A percentile compares a stretch with the other conserved stretches of the same genome.
These are phyloP conservation scores for Procambarus virginalis DNA, from an alignment of 1,140 invertebrate genomes.

Conservation along the genomic window DNA sequence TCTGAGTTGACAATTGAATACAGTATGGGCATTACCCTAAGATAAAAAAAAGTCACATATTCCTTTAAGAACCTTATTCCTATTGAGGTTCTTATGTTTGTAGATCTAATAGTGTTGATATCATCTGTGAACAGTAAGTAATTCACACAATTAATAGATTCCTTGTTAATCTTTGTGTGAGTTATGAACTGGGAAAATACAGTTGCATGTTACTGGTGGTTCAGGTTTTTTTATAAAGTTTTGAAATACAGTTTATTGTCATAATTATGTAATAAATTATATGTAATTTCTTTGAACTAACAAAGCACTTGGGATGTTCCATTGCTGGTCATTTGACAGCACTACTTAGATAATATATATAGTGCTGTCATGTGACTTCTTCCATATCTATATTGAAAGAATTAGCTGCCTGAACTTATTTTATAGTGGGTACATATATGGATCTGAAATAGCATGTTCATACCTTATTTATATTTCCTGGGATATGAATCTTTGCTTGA, in stretches of 20 bases:
- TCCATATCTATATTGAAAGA: background rate
- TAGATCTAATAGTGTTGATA: constrained; percentile 22
- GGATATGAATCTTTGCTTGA: constrained; percentile 23
- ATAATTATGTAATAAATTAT: background rate
- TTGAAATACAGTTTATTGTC: constrained; percentile 1
- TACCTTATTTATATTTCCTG: constrained; percentile 24
- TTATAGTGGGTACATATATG: constrained; percentile 23
- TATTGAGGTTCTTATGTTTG: background rate
- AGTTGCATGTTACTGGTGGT: constrained; percentile 29
- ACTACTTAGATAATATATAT: background rate
- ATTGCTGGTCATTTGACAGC: background rate
- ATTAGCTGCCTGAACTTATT: constrained; percentile 6
- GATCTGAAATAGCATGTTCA: constrained; percentile 45
- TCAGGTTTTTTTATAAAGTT: constrained; percentile 8
- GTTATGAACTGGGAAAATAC: constrained; percentile 17
- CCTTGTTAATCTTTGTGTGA: background rate
- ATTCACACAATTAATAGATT: background rate
- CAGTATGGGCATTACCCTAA: background rate
- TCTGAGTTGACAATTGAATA: background rate
- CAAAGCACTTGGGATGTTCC: background rate
- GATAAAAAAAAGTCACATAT: background rate
- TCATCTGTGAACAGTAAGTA: constrained; percentile 2
- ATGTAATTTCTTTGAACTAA: constrained; percentile 19
- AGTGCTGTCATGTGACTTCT: background rate
- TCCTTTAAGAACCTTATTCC: background rate